Conservation (phyloP, 2,888 invertebrate species). For the Hypena proboscidalis region DNA sequence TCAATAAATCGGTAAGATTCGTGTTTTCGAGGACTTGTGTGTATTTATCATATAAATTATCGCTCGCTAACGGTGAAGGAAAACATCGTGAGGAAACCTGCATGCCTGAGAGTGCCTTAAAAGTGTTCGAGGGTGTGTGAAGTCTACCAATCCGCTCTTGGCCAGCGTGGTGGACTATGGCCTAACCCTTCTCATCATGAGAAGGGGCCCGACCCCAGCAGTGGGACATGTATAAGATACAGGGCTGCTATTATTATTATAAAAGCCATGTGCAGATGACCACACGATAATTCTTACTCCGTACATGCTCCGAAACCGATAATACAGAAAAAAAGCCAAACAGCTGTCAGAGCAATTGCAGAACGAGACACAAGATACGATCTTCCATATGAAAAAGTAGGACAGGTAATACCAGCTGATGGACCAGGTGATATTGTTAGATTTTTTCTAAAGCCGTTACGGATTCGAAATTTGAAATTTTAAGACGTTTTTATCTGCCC, state of each 20-base stretch:
- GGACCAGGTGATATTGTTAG: constrained; percentile 21
- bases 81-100: too few relatives aligned
- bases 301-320: constrained; percentile 15
- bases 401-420: constrained; percentile 33
- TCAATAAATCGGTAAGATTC: too few relatives aligned
- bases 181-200: too few relatives aligned
- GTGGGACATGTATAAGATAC: too few relatives aligned
- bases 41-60: too few relatives aligned
- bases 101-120: too few relatives aligned
- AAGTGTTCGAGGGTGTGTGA: too few relatives aligned
- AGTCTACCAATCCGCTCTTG: too few relatives aligned
- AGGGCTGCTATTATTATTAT: background rate
- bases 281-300: background rate
- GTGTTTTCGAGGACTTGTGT: too few relatives aligned
- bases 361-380: constrained; percentile 19
- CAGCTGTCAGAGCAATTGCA: constrained; percentile 26
- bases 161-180: too few relatives aligned
- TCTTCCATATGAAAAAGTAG: constrained; percentile 7
- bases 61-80: too few relatives aligned
- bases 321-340: constrained; percentile 12
- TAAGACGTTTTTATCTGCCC: constrained; percentile 3
- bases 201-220: too few relatives aligned
- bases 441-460: constrained; percentile 10
- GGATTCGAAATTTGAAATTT: constrained; percentile 12
- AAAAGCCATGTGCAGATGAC: background rate